A percentile compares a stretch with the other conserved stretches of the same genome.
Evolutionary conservation across 2,113 vertebrate species (phyloP).

Genomic region (Lathamus discolor): DNA sequence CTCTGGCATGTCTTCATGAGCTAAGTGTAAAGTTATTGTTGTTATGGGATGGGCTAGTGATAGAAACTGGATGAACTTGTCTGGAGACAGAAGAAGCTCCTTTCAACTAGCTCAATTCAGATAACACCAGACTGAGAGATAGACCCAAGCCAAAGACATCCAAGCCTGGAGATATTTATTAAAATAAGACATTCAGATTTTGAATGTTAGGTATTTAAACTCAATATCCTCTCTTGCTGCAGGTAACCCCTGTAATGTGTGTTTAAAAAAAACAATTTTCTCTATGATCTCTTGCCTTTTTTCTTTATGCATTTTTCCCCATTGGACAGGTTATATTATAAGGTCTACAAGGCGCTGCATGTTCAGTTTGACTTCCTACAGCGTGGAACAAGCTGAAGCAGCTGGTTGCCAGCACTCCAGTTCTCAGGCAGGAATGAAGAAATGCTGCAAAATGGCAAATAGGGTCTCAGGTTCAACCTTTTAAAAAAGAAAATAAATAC

Average conservation of each 20-base stretch:
- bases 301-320: background rate
- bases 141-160: background rate
- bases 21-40: constrained; percentile 28
- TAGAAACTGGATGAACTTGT: background rate
- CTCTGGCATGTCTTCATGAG: constrained; percentile 1
- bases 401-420: background rate
- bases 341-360: background rate
- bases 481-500: background rate
- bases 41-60: background rate
- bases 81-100: background rate
- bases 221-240: background rate
- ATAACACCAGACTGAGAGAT: background rate
- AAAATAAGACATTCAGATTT: background rate
- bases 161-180: background rate
- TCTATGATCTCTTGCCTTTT: background rate
- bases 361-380: background rate
- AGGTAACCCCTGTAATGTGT: background rate
- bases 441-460: background rate
- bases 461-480: background rate
- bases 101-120: background rate
- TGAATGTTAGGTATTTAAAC: background rate
- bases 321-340: background rate
- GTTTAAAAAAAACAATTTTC: background rate
- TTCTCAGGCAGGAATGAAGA: background rate
- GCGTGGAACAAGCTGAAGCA: background rate